These are phyloP conservation scores for Trichonephila clavata DNA, from an alignment of 1,140 invertebrate genomes.

Conservation along the genomic window DNA sequence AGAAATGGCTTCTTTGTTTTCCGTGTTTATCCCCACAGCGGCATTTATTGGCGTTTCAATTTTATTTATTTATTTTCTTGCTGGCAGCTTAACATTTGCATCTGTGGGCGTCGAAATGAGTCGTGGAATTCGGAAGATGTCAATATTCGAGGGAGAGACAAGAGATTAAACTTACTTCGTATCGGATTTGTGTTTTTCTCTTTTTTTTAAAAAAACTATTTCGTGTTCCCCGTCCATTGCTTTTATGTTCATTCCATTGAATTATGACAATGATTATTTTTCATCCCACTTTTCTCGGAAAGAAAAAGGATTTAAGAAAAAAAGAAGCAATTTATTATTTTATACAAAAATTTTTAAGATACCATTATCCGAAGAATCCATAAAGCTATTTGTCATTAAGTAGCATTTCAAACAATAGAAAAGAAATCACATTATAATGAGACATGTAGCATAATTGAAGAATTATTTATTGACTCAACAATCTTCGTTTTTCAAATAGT, in stretches of 20 bases:
- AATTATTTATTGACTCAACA: no score
- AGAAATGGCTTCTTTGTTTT: background rate
- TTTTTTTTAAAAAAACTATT: background rate
- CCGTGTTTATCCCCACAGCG: conserved; percentile 9
- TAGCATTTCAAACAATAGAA: background rate
- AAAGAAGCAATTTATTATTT: background rate
- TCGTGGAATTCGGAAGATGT: background rate
- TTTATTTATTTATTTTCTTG: background rate
- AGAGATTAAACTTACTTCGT: background rate
- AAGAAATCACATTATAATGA: no score
- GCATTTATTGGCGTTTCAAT: background rate
- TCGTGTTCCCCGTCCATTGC: background rate
- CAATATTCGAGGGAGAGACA: background rate
- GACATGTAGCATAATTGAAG: no score
- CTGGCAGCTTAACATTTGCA: background rate
- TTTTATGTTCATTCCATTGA: background rate
- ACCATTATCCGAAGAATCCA: background rate
- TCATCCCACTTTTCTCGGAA: background rate
- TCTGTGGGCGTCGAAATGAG: background rate
- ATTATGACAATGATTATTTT: background rate
- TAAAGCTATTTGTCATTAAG: background rate
- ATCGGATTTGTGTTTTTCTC: background rate
- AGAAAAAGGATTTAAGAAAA: no score
- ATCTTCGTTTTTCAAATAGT: no score
- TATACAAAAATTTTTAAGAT: background rate